Base-by-base conservation (phyloP, 2,113 vertebrate species). In the Cephalopterus ornatus region DNA sequence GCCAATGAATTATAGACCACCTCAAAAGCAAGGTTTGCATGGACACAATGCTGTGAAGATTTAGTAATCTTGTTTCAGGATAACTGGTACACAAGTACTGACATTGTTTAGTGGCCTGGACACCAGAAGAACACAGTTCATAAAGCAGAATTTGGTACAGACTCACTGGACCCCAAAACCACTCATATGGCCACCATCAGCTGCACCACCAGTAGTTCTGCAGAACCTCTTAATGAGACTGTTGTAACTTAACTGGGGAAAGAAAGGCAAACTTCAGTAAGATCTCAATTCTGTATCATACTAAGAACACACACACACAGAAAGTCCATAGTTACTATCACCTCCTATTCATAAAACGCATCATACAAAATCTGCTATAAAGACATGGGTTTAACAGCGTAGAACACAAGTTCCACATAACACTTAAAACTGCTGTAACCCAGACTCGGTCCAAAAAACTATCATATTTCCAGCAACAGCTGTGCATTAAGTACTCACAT, bases 401-500 rank as follows among this genome's bases (percentile, higher is more conserved):
- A 39, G 59, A 39, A 39, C 59, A 39, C 37, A 39, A 62, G 59
- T 58, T 53, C 12, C 62, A 44, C 17, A 1, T 14, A 59, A 78
- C 35, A 46, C 23, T 74, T 65, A 33, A 37, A 76, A 72, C 37
- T 76, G 58, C 66, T 89, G 12, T 55, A 73, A 82, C 33, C 42
- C 37, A 77, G n/a, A 23, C 46, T 46, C 46, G 59, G 53, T 20
- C 28, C n/a, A 65, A 65, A 73, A 82, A 52, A 5, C 20, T 2
- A 68, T 71, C 32, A 0, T 1, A 63, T 91, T 95, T 86, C 86
- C 86, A 76, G 71, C 0, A 4, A 62, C 87, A 96, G 94, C 87
- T 95, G 65, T 52, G 89, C 85, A 61, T 67, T 91, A 82, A 85
- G 37, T 8, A 56, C 84, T 94, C 32, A 12, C n/a, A 16, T 65